Base-by-base conservation (phyloP, 2,888 invertebrate genomes). In the Leucophora obtusa region DNA sequence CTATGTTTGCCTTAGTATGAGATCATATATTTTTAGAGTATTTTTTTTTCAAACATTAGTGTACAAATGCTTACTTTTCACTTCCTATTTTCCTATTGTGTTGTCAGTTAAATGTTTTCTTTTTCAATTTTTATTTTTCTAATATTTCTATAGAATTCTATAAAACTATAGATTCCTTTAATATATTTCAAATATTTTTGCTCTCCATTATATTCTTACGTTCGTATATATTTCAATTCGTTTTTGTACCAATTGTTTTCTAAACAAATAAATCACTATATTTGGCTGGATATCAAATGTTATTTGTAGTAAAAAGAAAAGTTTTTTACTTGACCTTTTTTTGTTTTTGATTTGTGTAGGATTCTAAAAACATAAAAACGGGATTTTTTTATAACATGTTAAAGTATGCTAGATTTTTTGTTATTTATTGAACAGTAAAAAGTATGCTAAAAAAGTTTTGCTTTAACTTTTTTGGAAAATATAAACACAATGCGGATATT, bases 221-320 rank as follows among this genome's bases (percentile, higher is more conserved):
- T 35, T 3, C 28, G 38, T 14, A n/a, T 14, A 47, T n/a, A 47
- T 47, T 47, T 47, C 43, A 47, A 47, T 47, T 47, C 10, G 6
- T 56, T 28, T 56, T 21, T 56, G 33, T 56, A 56, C 56, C 59
- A 59, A 59, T 68, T 78, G 54, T 71, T 66, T 53, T 28, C 65
- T 62, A 60, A 75, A 66, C 62, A 79, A 71, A 80, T 75, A 80
- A 80, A 80, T 80, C 79, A 75, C 66, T 58, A 58, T 56, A 75
- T 75, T 75, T 75, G 79, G 71, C 60, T 75, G 24, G 21, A 62
- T 62, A 71, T 80, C 79, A 75, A 80, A 24, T 43, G 14, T 62
- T 56, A 10, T 75, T 62, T 54, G 54, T 35, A 56, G 50, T 62
- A 59, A 59, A 73, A 60, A 35, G 8, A 71, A 58, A 66, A 51